These are phyloP conservation scores for Cyanocitta stelleri DNA, from an alignment of 2,113 vertebrate genomes.

Conservation along the genomic window DNA sequence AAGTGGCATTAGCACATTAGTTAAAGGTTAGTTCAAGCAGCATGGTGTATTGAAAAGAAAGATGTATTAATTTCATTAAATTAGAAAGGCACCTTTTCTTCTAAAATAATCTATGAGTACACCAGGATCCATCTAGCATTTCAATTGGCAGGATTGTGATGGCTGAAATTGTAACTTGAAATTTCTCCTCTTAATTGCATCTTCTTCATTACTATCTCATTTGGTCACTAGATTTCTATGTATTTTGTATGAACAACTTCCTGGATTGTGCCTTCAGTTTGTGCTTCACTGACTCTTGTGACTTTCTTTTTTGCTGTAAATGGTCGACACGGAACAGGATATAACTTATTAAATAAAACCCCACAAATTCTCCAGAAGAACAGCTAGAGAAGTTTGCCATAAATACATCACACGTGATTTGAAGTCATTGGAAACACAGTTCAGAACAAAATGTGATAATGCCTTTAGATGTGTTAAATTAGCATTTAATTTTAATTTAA, in stretches of 20 bases:
- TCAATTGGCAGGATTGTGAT: background rate
- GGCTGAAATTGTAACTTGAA: background rate
- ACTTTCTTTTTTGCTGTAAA: background rate
- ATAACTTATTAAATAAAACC: constrained; percentile 17
- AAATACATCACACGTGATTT: constrained; percentile 2
- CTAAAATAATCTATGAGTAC: background rate
- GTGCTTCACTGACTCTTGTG: background rate
- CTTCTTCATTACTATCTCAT: background rate
- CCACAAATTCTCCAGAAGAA: background rate
- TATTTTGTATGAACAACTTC: background rate
- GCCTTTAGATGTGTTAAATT: constrained; percentile 30
- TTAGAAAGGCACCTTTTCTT: background rate
- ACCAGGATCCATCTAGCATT: background rate
- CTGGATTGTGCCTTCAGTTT: background rate
- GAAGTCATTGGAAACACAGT: constrained; percentile 1
- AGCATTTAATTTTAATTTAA: constrained; percentile 57
- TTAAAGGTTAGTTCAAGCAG: constrained; percentile 58
- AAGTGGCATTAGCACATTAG: constrained; percentile 55
- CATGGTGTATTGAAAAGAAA: background rate
- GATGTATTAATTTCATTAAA: background rate
- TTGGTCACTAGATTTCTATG: background rate
- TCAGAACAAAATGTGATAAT: constrained; percentile 8
- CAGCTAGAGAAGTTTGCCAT: background rate
- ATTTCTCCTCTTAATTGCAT: background rate
- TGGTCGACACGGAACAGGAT: background rate